Evolutionary conservation across 2,888 invertebrate species (phyloP).

Genomic region (Punctoribates punctum): DNA sequence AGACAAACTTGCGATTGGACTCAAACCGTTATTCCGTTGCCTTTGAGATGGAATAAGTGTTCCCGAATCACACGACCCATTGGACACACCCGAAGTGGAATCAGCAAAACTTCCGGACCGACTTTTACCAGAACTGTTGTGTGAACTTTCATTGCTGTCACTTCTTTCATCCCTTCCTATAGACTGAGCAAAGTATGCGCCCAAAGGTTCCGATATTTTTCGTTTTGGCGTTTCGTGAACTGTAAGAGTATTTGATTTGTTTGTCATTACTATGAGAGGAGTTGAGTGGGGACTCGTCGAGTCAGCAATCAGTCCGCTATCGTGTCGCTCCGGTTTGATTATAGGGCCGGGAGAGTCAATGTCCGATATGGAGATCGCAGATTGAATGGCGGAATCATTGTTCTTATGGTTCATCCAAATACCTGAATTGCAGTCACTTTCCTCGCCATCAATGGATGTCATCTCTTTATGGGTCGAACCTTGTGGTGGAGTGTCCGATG

Average conservation of each 20-base stretch:
- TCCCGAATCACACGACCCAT: constrained; percentile 72
- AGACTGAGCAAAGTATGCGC: not conserved
- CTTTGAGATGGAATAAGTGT: no score
- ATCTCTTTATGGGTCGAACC: not conserved
- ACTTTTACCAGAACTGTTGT: constrained; percentile 50
- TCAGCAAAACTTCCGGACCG: constrained; percentile 64
- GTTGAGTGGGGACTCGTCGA: not conserved
- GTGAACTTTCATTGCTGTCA: constrained; percentile 51
- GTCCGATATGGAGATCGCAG: not conserved
- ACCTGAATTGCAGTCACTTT: constrained; percentile 11
- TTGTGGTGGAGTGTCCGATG: constrained; percentile 14
- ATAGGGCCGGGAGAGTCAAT: not conserved
- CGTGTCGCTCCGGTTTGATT: constrained; percentile 20
- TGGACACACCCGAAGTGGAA: constrained; percentile 61
- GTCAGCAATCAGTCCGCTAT: constrained; percentile 24
- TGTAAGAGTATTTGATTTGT: constrained; percentile 27
- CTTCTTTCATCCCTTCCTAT: constrained; percentile 44
- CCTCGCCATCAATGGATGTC: not conserved
- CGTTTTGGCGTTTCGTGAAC: constrained; percentile 18
- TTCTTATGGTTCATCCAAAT: not conserved
- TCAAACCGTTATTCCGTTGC: constrained; percentile 67
- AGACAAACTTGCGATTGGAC: constrained; percentile 82
- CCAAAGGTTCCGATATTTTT: constrained; percentile 22
- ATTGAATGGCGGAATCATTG: not conserved
- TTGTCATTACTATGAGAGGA: not conserved